Conservation (phyloP, 2,797 vertebrate genomes). For the Cetoscarus ocellatus region DNA sequence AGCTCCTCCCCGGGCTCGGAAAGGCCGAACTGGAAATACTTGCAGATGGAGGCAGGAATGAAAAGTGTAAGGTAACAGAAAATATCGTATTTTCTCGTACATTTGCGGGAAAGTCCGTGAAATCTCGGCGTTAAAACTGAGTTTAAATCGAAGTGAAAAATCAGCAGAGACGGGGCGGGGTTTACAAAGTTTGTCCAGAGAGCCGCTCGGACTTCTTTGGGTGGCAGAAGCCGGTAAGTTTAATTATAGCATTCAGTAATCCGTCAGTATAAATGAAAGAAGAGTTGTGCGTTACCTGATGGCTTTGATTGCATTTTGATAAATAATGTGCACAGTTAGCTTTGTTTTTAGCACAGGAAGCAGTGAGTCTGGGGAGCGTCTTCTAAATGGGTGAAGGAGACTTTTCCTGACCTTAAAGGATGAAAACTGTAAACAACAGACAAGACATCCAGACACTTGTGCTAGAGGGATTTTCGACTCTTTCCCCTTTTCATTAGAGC, state of each 20-base stretch:
- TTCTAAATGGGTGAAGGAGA: background rate
- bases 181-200: slow-evolving; percentile 36
- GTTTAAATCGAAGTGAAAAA: slow-evolving; percentile 12
- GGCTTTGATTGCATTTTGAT: background rate
- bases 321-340: background rate
- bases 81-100: background rate
- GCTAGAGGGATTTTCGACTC: slow-evolving; percentile 25
- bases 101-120: background rate
- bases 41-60: background rate
- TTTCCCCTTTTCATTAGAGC: slow-evolving; percentile 22
- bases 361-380: background rate
- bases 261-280: too few species aligned
- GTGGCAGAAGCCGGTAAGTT: slow-evolving; percentile 73
- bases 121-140: slow-evolving; percentile 45
- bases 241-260: slow-evolving; percentile 24
- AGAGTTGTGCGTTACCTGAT: too few species aligned
- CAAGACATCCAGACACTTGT: background rate
- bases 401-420: slow-evolving; percentile 2
- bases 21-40: slow-evolving; percentile 15
- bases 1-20: slow-evolving; percentile 56
- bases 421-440: slow-evolving; percentile 22
- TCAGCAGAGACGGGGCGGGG: slow-evolving; percentile 46
- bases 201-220: slow-evolving; percentile 22
- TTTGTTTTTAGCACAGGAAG: background rate
- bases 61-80: background rate